Base-by-base conservation (phyloP, 2,888 invertebrate species). In the Dynastes hyllus region DNA sequence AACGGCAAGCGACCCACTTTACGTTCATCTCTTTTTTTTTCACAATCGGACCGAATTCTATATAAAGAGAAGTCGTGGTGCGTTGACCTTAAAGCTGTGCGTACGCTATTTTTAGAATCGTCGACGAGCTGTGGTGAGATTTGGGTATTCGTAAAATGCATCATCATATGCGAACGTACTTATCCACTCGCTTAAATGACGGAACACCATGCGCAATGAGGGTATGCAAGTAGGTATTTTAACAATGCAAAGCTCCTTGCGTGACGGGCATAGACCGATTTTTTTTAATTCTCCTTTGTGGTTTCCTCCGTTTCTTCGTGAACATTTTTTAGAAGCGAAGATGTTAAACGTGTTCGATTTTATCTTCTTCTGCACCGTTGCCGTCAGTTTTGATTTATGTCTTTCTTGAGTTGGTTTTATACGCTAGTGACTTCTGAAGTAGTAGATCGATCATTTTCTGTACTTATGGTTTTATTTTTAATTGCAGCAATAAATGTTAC, bases 61-160 rank as follows among this genome's bases (percentile, higher is more conserved):
- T 76, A 76, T 63, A 63, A 63, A 63, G 63, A 63, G 29, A 32
- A 32, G 63, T 29, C 27, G 50, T 50, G 66, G 77, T 67, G 53
- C 77, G 69, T 77, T 69, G 77, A 77, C 65, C 77, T 77, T 67
- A 53, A 37, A n/a, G 69, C 69, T n/a, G 77, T 69, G 51, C 69
- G 75, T 63, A 69, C 51, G 69, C 55, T 77, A 77, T 77, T 77
- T 77, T 77, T 77, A 67, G 77, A 8, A 45, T 45, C 45, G 45
- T 8, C 45, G 11, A 45, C 45, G 55, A 63, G 22, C 58, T 32
- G 5, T 32, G 77, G 69, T 13, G 51, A 69, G 51, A 69, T 69
- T 69, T 29, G 63, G 29, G 63, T 32, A 32, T 22, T 63, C 63
- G 63, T 63, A 32, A 63, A 63, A 32, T 63, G 63, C 63, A 32